Evolutionary conservation across 2,113 vertebrate genomes (phyloP).

Genomic region (Silurus asotus): DNA sequence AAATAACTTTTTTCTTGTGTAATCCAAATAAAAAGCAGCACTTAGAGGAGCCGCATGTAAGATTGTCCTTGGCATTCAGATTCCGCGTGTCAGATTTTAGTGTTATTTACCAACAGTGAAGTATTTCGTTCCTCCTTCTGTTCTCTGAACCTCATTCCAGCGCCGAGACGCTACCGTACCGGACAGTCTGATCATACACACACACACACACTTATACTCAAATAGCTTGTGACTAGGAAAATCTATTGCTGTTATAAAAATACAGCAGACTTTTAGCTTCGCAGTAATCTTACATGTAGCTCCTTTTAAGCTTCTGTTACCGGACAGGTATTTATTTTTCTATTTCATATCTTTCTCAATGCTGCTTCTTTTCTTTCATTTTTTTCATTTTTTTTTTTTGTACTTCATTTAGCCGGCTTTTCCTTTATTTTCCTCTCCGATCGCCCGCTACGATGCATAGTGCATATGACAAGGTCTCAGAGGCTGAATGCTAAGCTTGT

Average conservation of each 20-base stretch:
- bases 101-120: background rate
- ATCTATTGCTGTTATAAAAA: background rate
- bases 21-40: conserved; percentile 43
- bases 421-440: background rate
- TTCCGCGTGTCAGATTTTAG: background rate
- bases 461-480: conserved; percentile 34
- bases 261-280: background rate
- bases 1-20: conserved; percentile 25
- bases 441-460: conserved; percentile 1
- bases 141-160: conserved; percentile 20
- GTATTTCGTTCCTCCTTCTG: background rate
- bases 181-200: background rate
- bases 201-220: background rate
- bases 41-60: conserved; percentile 41
- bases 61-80: background rate
- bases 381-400: conserved; percentile 4
- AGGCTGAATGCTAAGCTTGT: conserved; percentile 34
- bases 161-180: background rate
- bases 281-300: conserved; percentile 30
- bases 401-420: conserved; percentile 33
- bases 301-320: conserved; percentile 36
- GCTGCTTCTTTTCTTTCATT: conserved; percentile 33
- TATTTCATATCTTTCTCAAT: conserved; percentile 42
- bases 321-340: conserved; percentile 55
- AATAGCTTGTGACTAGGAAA: background rate